Evolutionary conservation across 2,888 invertebrate genomes (phyloP), one percentile per base, ranked within the genome.

Genomic region (Oligia strigilis): DNA sequence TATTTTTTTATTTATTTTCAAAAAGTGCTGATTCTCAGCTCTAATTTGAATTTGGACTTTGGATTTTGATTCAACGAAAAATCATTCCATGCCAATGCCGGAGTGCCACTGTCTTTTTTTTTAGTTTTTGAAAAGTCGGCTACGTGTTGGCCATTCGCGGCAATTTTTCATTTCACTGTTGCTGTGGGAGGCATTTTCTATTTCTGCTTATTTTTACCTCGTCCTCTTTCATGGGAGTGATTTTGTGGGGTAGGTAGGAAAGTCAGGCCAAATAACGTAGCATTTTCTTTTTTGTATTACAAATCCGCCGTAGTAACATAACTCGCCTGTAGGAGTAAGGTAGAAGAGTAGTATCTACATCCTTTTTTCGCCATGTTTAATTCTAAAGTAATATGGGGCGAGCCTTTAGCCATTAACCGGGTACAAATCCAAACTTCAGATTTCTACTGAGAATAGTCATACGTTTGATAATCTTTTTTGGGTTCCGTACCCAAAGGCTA

Each of bases 91-190:
- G 36, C 36, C 36, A 36, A 36, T 36, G 36, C 36, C 36, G 36
- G 36, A 36, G 36, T 36, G 36, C 36, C 36, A 36, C 3, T 36
- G 36, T 36, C 4, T 36, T 36, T 36, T 36, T 36, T 72, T 29
- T 58, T 23, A 72, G 46, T 79, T 58, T 65, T 46, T 40, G 46
- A 72, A 40, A 64, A 8, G 29, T 29, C 29, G 29, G 29, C 29
- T 29, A 29, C 29, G 29, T 29, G 29, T 29, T 29, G 55, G 14
- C 46, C 3, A 29, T 71, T 40, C 14, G 23, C 11, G 49, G 17
- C 13, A 13, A 65, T 65, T 49, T 65, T 72, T 80, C 64, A 80
- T 80, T 40, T 80, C 11, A 9, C 19, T 55, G n/a, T 17, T 11
- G 9, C 46, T 36, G 23, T 5, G n/a, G 0, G 78, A n/a, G 49